Conservation (phyloP, 2,797 vertebrate species). For the Holocentrus rufus region DNA sequence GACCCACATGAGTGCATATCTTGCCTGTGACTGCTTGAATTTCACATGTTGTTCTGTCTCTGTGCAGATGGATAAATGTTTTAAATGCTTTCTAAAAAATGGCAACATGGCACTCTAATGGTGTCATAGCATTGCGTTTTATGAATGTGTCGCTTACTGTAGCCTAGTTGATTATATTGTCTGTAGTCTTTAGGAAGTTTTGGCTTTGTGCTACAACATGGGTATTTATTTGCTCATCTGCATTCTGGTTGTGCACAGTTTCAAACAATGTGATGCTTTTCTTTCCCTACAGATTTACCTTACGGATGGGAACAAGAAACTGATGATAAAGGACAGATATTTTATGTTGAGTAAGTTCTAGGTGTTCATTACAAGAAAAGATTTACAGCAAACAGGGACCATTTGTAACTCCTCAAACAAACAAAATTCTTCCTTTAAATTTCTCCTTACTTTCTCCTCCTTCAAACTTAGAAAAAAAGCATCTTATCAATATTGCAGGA, state of each 20-base stretch:
- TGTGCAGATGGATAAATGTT: no score
- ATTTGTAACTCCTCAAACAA: background rate
- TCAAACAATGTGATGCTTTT: constrained; percentile 6
- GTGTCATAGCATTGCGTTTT: background rate
- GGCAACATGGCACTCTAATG: background rate
- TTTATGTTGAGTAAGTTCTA: constrained; percentile 96
- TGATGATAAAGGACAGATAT: constrained; percentile 91
- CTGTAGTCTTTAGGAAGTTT: background rate
- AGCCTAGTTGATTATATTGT: background rate
- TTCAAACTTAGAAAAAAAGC: no score
- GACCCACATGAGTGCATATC: background rate
- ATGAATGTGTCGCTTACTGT: background rate
- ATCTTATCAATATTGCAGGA: no score
- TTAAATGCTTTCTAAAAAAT: background rate
- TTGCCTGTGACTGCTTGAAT: background rate
- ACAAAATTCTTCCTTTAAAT: background rate
- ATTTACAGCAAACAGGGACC: background rate
- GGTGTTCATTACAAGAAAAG: background rate
- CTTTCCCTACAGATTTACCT: constrained; percentile 86
- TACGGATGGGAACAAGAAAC: constrained; percentile 99
- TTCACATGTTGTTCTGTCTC: background rate
- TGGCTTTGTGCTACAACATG: background rate
- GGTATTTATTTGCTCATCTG: background rate
- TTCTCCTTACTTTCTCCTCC: no score
- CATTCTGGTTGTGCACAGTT: background rate